Conservation (phyloP, 2,113 vertebrate genomes). For the Antennarius striatus region DNA sequence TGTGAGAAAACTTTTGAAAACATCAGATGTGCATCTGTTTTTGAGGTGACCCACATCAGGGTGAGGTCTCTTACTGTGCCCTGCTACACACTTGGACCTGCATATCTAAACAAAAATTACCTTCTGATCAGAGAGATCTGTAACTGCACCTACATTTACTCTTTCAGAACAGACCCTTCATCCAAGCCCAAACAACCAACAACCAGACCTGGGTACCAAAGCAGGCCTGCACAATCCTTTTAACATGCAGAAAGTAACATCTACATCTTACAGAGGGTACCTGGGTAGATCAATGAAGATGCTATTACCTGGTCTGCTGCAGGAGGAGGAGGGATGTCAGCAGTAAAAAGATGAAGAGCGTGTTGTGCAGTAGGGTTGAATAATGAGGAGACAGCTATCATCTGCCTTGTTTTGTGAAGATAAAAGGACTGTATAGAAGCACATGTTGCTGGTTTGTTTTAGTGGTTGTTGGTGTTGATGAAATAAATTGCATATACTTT, state of each 20-base stretch:
- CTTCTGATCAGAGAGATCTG: conserved; percentile 15
- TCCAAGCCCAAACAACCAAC: conserved; percentile 4
- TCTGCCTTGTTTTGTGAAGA: conserved; percentile 29
- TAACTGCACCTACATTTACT: conserved; percentile 5
- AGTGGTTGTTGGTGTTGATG: neutral
- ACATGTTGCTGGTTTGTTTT: neutral
- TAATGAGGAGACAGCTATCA: conserved; percentile 35
- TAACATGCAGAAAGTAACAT: conserved; percentile 40
- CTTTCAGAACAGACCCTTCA: neutral
- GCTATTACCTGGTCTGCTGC: conserved; percentile 16
- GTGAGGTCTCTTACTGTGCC: conserved; percentile 15
- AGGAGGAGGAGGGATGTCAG: neutral
- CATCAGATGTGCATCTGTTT: neutral
- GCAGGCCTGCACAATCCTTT: conserved; percentile 8
- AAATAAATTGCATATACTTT: neutral
- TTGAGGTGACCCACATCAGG: conserved; percentile 29
- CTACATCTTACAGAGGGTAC: conserved; percentile 15
- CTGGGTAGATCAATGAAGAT: conserved; percentile 43
- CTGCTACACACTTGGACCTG: conserved; percentile 13
- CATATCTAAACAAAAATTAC: conserved; percentile 35
- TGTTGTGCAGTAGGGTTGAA: neutral
- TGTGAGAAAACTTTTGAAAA: no score
- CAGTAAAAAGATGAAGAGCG: conserved; percentile 9
- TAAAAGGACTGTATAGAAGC: conserved; percentile 31
- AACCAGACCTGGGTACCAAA: neutral